These are phyloP conservation scores for Acheta domesticus DNA, from an alignment of 2,888 invertebrate genomes.

Conservation along the genomic window DNA sequence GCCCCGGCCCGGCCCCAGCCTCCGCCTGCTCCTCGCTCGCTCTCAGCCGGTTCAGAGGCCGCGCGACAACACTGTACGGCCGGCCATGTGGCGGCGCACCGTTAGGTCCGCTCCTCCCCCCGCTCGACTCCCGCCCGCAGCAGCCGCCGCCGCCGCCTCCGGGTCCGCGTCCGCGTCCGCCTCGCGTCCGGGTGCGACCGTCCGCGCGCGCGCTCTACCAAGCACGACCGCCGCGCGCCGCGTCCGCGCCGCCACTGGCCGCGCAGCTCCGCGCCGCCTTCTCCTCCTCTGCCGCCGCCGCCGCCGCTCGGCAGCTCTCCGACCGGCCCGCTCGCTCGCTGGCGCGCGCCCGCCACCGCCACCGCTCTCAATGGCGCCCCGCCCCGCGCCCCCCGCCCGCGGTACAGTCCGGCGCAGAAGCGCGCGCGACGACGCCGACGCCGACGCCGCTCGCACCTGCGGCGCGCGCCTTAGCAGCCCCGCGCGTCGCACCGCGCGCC, in stretches of 20 bases:
- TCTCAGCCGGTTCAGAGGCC: conserved; percentile 27
- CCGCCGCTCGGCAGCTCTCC: neutral
- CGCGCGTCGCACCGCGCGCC: neutral
- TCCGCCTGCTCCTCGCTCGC: conserved; percentile 51
- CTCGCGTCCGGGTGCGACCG: conserved; percentile 43
- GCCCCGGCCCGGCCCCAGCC: conserved; percentile 51
- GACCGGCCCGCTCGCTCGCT: neutral
- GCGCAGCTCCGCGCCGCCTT: neutral
- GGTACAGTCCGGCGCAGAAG: neutral
- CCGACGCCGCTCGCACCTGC: neutral
- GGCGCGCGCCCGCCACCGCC: neutral
- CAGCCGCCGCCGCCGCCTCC: neutral
- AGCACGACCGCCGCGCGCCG: neutral
- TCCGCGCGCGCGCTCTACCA: neutral
- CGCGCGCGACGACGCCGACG: neutral
- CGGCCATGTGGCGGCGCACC: conserved; percentile 47
- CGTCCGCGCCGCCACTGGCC: conserved; percentile 1
- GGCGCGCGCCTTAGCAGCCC: neutral
- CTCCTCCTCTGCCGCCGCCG: neutral
- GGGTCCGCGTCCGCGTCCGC: too few relatives aligned
- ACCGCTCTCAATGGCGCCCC: neutral
- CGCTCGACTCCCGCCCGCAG: conserved; percentile 42
- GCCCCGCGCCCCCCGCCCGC: neutral
- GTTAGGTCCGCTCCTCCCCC: too few relatives aligned
- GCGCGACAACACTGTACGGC: conserved; percentile 41